Base-by-base conservation (phyloP, 2,113 vertebrate genomes). In the Psophia crepitans region DNA sequence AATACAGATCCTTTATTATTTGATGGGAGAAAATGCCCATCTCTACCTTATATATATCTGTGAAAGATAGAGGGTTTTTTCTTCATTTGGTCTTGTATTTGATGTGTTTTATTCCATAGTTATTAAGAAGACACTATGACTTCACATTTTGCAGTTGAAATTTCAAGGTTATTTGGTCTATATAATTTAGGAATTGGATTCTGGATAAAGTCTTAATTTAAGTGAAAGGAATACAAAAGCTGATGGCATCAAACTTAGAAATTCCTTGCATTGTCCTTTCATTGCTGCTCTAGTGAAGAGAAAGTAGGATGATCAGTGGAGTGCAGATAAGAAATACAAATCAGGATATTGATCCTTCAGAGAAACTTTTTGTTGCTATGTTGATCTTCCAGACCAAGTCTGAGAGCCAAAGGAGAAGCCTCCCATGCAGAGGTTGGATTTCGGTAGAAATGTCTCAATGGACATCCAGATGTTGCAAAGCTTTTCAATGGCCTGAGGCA, bases 311-410 rank as follows among this genome's bases (percentile, higher is more conserved):
- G 28, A 56, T 80, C n/a, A 33, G 49, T 48, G 33, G 33, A 33
- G 19, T 30, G 20, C 37, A 82, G 32, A 69, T 46, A 11, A 65
- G 44, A 79, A 60, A 30, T 8, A 12, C 12, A 54, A 58, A 21
- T 30, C 46, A 41, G 87, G 28, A 4, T n/a, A 35, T 14, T 41
- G 44, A 32, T 32, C 9, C 26, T 85, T 90, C 49, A 77, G 48
- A 51, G 64, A 51, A 64, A 27, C 5, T 6, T 5, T 22, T 8
- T 60, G 26, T 56, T 54, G 56, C 41, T 87, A 0, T 1, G 0
- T 2, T 85, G 54, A 33, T 79, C 57, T 80, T 87, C 32, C 41
- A 85, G 60, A 26, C 24, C 23, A 53, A 70, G 21, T 39, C n/a
- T 81, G 63, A 46, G 3, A 37, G 54, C 48, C 76, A 61, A 7